Evolutionary conservation across 2,113 vertebrate genomes (phyloP).

Genomic region (Macquaria australasica): DNA sequence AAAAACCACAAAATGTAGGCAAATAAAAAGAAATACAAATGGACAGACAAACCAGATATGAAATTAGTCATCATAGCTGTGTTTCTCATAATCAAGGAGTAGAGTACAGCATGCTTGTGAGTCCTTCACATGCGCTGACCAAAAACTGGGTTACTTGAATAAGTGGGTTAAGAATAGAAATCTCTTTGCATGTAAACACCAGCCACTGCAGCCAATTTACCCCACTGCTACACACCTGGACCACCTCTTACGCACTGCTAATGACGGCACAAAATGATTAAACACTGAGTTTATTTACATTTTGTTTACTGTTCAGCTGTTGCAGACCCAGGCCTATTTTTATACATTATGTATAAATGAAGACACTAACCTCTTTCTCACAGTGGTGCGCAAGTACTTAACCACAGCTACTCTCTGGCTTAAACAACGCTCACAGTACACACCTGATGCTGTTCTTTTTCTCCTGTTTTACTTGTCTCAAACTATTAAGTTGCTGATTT

Average conservation of each 20-base stretch:
- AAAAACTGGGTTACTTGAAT: conserved; percentile 57
- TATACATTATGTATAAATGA: conserved; percentile 49
- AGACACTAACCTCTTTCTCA: conserved; percentile 47
- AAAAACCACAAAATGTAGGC: background rate
- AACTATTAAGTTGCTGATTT: background rate
- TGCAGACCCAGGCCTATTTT: conserved; percentile 49
- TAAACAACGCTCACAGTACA: background rate
- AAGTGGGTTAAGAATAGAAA: conserved; percentile 61
- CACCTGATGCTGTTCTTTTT: background rate
- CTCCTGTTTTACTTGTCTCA: background rate
- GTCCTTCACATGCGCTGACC: conserved; percentile 35
- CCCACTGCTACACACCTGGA: conserved; percentile 66
- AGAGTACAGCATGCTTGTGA: background rate
- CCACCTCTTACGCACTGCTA: conserved; percentile 60
- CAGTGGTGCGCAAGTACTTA: conserved; percentile 25
- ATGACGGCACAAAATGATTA: conserved; percentile 66
- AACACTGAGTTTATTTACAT: conserved; percentile 65
- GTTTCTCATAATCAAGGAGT: background rate
- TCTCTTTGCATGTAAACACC: conserved; percentile 56
- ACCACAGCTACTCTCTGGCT: conserved; percentile 28
- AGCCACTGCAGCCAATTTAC: conserved; percentile 53
- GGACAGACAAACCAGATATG: background rate
- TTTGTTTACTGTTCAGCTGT: conserved; percentile 58
- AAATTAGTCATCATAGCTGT: background rate
- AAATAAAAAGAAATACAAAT: background rate